Evolutionary conservation across 2,888 invertebrate genomes (phyloP), one percentile per base, ranked within the genome.

Genomic region (Miltochrista miniata): DNA sequence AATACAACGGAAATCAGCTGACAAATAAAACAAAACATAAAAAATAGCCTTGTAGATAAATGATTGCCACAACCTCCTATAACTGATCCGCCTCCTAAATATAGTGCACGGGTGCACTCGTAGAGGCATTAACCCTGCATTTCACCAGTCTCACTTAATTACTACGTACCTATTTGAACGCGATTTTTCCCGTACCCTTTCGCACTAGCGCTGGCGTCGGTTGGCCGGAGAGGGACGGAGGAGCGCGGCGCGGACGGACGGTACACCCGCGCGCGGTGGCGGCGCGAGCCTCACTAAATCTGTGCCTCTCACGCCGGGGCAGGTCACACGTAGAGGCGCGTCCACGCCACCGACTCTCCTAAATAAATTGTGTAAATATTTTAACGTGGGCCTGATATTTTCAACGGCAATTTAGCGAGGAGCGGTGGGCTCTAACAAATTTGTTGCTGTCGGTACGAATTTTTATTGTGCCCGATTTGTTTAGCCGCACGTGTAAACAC

Each of bases 221-320:
- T 72, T 74, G 64, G 78, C 55, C 66, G 66, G 81, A 79, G 67
- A 68, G 74, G 80, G 83, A 81, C 68, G 81, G 77, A 70, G 70
- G 66, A 63, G 60, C 59, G 66, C 64, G 47, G 59, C 61, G 64
- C 34, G 68, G 67, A 60, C 65, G 72, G 68, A 81, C n/a, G n/a
- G n/a, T n/a, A n/a, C 87, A 76, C 67, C 85, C 86, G 85, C 80
- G 78, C 68, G 74, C 83, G 78, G 69, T 70, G 82, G 82, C 80
- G 83, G 80, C 85, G 85, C 88, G 85, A 81, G 80, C 79, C 85
- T 84, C 83, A 91, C 90, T 91, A 88, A 91, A 90, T 90, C 91
- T 90, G 85, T 86, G 90, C 69, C 73, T 81, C 83, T 80, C 78
- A 76, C 75, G 81, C 79, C 86, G 85, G 91, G 91, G 90, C 90